Evolutionary conservation across 2,888 invertebrate genomes (phyloP), one percentile per base, ranked within the genome.

Genomic region (Ceriagrion tenellum): DNA sequence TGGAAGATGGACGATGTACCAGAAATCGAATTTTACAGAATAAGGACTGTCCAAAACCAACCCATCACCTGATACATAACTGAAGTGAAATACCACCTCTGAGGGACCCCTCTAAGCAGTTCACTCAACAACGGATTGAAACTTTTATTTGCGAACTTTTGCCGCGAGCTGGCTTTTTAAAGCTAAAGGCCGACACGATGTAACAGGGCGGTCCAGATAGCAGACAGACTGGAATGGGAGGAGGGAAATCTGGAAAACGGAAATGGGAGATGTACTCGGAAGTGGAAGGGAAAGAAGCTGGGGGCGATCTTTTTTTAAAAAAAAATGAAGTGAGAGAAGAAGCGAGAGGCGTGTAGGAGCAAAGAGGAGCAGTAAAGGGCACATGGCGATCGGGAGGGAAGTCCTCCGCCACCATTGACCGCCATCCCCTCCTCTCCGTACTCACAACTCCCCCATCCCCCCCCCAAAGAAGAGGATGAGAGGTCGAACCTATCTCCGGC

Each of bases 401-500:
- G 74, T 35, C 16, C 16, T 20, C 59, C 16, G 16, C 56, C 8
- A 0, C 20, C 59, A 16, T 59, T 59, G 59, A 59, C 59, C 59
- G 59, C 59, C 59, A 26, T 26, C 69, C 0, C 0, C 23, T 18
- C 81, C 13, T 23, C 4, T 47, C 59, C 69, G 35, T 10, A 81
- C 74, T 13, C 74, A 13, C 74, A 81, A 30, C 35, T 30, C 10
- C 74, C 74, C 4, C 16, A 63, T 20, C 16, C 16, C 20, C 63
- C 16, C 59, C 13, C 59, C 16, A 59, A 59, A 59, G 59, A 59
- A 59, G 69, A 69, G 69, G 59, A 8, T 2, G 56, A 91, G 40
- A 26, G 63, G 59, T 91, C 47, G 47, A 4, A 20, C 93, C 47
- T 93, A 93, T 93, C 93, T 93, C 47, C 93, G 69, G 40, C 93